Base-by-base conservation (phyloP, 2,888 invertebrate species). In the Apocheima hispidaria region DNA sequence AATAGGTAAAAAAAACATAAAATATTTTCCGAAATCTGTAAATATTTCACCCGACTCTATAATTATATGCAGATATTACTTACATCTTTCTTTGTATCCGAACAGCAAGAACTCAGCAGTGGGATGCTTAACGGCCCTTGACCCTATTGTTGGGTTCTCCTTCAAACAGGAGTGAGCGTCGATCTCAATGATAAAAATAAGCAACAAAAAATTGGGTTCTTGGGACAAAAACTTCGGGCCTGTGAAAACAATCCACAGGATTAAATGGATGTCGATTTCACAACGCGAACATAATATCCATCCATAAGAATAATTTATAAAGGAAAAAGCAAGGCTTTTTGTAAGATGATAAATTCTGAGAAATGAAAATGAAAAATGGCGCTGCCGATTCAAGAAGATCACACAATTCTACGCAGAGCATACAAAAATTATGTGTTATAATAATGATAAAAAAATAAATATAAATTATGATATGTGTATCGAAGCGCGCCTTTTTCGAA, bases 141-240 rank as follows among this genome's bases (percentile, higher is more conserved):
- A 76, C 82, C 81, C 61, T 71, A 70, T 80, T 82, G 78, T 76
- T 57, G 66, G 74, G 67, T 38, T 61, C 77, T 77, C 72, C 79
- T 79, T 71, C 65, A 74, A 4, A 5, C 55, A 67, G 56, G 52
- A 81, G 76, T 55, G 68, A 62, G 52, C 53, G 66, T 66, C 66
- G 63, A 68, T 71, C 74, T 74, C 74, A 68, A 75, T 77, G 75
- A 71, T 74, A 75, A 71, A 78, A 78, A 75, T 76, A 76, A 74
- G 68, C 67, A 65, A 67, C 60, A 70, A 66, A 71, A 62, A 66
- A 49, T 35, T 49, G 35, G 35, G 21, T 35, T 21, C 49, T 69
- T 71, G 71, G 72, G 73, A 81, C 50, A 63, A 64, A 44, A 49
- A 21, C 14, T 20, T 33, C 12, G 33, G 21, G 48, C 9, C 12